These are phyloP conservation scores for Chlorospingus semifuscus DNA, from an alignment of 2,797 vertebrate genomes.

Conservation along the genomic window DNA sequence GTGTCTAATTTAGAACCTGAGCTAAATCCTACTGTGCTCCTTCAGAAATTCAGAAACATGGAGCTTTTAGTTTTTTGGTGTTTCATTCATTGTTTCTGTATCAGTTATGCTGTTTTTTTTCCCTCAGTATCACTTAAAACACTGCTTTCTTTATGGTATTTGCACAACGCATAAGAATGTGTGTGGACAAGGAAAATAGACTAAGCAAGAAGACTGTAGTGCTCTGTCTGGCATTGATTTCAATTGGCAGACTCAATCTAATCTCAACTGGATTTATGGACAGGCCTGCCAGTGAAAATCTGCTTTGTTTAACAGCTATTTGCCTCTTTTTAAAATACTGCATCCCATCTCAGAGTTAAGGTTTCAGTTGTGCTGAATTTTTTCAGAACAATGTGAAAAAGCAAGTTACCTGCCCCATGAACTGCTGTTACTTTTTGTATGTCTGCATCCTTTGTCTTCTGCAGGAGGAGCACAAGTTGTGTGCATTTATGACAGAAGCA, in stretches of 20 bases:
- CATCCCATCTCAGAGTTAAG: not conserved
- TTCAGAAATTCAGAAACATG: not conserved
- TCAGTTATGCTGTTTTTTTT: not conserved
- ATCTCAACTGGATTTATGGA: not conserved
- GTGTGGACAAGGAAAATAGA: not conserved
- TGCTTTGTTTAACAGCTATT: not conserved
- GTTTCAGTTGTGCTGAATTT: not conserved
- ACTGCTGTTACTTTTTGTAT: not conserved
- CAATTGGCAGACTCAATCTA: not conserved
- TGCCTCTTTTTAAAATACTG: not conserved
- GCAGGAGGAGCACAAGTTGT: not conserved
- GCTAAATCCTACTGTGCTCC: not conserved
- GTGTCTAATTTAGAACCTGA: not conserved
- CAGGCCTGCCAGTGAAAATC: not conserved
- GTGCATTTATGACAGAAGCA: not conserved
- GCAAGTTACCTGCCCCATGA: not conserved
- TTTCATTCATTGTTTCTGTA: not conserved
- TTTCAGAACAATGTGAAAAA: not conserved
- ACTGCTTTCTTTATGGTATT: not conserved
- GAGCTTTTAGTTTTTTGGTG: not conserved
- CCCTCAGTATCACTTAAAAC: not conserved
- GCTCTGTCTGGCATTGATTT: not conserved
- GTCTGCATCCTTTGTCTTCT: not conserved
- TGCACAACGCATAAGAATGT: not conserved
- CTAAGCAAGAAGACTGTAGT: not conserved